Percentiles rank a stretch among this genome's conserved stretches.
phyloP scores from a whole-genome alignment of 1,140 invertebrate genomes.

The Aphaenogaster floridana region DNA sequence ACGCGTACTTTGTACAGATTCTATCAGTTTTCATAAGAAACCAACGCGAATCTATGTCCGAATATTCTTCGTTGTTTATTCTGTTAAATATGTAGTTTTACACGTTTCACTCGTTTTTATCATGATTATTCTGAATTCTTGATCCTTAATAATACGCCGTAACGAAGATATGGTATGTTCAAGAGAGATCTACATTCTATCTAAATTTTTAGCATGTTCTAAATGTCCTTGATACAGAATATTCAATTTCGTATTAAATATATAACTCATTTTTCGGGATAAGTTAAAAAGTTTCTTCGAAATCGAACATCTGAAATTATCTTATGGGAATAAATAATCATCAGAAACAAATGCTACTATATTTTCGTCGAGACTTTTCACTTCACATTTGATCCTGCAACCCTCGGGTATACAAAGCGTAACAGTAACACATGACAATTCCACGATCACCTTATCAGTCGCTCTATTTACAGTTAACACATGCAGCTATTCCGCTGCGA shows the following conservation, averaged over 20 bases:
- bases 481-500: background rate
- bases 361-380: background rate
- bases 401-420: background rate
- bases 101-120: conserved; percentile 1
- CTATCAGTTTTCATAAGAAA: conserved; percentile 8
- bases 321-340: background rate
- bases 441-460: background rate
- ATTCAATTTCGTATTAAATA: conserved; percentile 4
- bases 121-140: conserved; percentile 15
- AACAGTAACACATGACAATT: conserved; percentile 29
- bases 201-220: conserved; percentile 25
- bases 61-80: background rate
- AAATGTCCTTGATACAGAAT: background rate
- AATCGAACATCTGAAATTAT: background rate
- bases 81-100: background rate
- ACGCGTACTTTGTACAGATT: background rate
- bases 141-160: background rate
- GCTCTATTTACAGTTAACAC: conserved; percentile 41
- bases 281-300: background rate
- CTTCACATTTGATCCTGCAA: background rate
- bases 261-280: background rate
- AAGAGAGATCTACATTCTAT: conserved; percentile 16
- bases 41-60: background rate
- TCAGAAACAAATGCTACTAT: background rate
- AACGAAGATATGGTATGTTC: conserved; percentile 10